Conservation (phyloP, 2,888 invertebrate genomes). For the Drosophila paramelanica region DNA sequence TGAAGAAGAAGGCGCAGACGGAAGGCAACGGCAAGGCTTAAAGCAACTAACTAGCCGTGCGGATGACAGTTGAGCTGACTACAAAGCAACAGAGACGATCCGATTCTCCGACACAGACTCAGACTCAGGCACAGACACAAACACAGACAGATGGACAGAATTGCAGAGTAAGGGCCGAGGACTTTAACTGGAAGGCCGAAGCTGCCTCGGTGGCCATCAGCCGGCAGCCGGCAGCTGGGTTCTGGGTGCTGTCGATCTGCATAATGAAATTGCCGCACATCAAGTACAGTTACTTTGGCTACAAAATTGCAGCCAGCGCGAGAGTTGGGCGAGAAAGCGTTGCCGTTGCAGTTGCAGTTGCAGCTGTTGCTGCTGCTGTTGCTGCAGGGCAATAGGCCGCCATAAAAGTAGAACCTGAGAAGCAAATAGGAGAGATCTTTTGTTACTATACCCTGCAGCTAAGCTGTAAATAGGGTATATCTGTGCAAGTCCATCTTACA, state of each 20-base stretch:
- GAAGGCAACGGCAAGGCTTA: conserved; percentile 18
- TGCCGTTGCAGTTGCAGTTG: conserved; percentile 19
- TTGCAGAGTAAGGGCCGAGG: conserved; percentile 16
- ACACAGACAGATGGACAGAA: not conserved
- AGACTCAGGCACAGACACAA: not conserved
- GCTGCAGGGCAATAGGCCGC: conserved; percentile 60
- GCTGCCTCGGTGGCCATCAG: not conserved
- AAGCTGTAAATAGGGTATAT: not conserved
- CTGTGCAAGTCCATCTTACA: too few relatives aligned
- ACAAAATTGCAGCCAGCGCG: conserved; percentile 25
- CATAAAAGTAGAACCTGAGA: conserved; percentile 68
- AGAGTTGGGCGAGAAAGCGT: conserved; percentile 33
- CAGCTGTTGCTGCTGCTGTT: conserved; percentile 7
- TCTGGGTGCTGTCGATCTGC: conserved; percentile 64
- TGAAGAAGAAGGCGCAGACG: conserved; percentile 12
- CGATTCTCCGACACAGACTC: conserved; percentile 8
- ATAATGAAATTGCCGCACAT: conserved; percentile 66
- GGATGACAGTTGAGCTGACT: conserved; percentile 20
- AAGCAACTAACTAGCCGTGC: conserved; percentile 21
- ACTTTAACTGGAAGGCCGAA: conserved; percentile 25
- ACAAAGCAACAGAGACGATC: conserved; percentile 18
- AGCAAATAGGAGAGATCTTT: conserved; percentile 27
- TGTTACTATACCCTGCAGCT: conserved; percentile 8
- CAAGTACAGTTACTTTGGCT: conserved; percentile 63
- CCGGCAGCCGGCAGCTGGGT: conserved; percentile 3